These are phyloP conservation scores for Drosophila chauvacae DNA, from an alignment of 1,140 invertebrate genomes.

Conservation along the genomic window DNA sequence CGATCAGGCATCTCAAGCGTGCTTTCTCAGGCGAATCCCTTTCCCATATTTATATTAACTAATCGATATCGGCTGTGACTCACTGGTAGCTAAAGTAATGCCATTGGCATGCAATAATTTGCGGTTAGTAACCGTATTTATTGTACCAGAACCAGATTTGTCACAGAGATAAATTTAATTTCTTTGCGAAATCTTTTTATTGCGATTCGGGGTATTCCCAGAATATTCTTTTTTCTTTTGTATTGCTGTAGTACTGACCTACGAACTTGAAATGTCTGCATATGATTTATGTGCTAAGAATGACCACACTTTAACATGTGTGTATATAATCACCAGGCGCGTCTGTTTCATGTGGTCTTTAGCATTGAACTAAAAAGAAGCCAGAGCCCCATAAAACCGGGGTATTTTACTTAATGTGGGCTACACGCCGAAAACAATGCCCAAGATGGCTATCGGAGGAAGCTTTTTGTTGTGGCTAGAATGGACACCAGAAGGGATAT, in stretches of 20 bases:
- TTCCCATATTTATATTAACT: slow-evolving; percentile 9
- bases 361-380: slow-evolving; percentile 49
- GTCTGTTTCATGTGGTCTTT: slow-evolving; percentile 9
- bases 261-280: slow-evolving; percentile 1
- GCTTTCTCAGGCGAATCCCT: slow-evolving; percentile 10
- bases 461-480: slow-evolving; percentile 29
- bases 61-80: slow-evolving; percentile 41
- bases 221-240: background rate
- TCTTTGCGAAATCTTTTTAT: slow-evolving; percentile 7
- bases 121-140: slow-evolving; percentile 30
- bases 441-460: slow-evolving; percentile 45
- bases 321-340: background rate
- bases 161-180: slow-evolving; percentile 4
- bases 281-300: slow-evolving; percentile 18
- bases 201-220: background rate
- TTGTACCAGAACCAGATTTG: slow-evolving; percentile 1
- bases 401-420: slow-evolving; percentile 17
- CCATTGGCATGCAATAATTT: slow-evolving; percentile 51
- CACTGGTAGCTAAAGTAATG: slow-evolving; percentile 16
- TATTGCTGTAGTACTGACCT: slow-evolving; percentile 10
- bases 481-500: slow-evolving; percentile 17
- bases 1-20: slow-evolving; percentile 4
- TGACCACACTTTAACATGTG: background rate
- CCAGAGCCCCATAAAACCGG: slow-evolving; percentile 1
- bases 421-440: slow-evolving; percentile 35